Percentiles rank a stretch among this genome's conserved stretches.
Evolutionary conservation across 2,113 vertebrate genomes (phyloP).

Genomic region (Tachysurus vachellii): DNA sequence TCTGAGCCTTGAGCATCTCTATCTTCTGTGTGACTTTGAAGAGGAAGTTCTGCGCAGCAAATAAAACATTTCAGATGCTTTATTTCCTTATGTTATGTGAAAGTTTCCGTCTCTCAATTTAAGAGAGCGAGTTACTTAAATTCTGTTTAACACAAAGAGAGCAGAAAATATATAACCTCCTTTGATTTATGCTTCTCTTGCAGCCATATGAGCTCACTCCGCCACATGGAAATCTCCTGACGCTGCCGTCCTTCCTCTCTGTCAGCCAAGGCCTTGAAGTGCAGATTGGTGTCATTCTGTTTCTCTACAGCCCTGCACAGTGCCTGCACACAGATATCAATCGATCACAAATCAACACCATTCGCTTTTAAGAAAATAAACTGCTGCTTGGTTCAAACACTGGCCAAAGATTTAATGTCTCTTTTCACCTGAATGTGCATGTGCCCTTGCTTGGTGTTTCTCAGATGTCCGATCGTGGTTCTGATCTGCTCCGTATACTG

Average conservation of each 20-base stretch:
- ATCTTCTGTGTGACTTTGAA: conserved; percentile 83
- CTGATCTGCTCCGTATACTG: conserved; percentile 73
- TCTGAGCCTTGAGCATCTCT: conserved; percentile 80
- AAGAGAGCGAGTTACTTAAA: not conserved
- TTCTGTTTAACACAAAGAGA: not conserved
- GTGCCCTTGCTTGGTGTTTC: conserved; percentile 81
- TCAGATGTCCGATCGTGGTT: conserved; percentile 72
- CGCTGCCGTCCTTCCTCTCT: conserved; percentile 80
- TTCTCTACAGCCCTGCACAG: conserved; percentile 81
- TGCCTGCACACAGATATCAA: conserved; percentile 69
- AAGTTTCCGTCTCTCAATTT: not conserved
- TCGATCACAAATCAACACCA: not conserved
- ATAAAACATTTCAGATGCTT: not conserved
- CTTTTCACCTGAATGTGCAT: conserved; percentile 80
- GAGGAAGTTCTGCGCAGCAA: conserved; percentile 75
- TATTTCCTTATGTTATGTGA: not conserved
- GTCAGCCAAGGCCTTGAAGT: conserved; percentile 83
- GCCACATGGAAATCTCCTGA: conserved; percentile 74
- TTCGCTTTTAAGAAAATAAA: not conserved
- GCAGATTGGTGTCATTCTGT: conserved; percentile 81
- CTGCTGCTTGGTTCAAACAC: not conserved
- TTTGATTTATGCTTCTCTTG: conserved; percentile 76
- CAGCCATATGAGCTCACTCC: conserved; percentile 75
- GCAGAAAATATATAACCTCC: conserved; percentile 73
- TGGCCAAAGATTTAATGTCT: no score